A percentile compares a stretch with the other conserved stretches of the same genome.
Conservation (phyloP, 2,888 invertebrate species). For the Ptilodon capucinus region DNA sequence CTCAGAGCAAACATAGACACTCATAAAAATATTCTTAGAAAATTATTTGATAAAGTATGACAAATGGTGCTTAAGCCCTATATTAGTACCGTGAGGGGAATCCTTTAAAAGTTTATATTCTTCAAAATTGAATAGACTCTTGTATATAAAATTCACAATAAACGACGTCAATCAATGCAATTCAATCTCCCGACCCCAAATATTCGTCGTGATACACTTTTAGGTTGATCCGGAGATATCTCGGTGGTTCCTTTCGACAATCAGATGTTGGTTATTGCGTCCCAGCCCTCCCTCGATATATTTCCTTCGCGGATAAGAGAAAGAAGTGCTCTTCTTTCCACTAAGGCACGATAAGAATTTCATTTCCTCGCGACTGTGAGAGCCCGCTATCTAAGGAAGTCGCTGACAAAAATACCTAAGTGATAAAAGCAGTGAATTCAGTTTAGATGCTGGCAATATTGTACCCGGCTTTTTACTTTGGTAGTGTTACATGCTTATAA, state of each 20-base stretch:
- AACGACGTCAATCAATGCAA: slow-evolving; percentile 15
- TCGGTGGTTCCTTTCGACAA: slow-evolving; percentile 66
- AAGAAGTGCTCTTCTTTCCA: slow-evolving; percentile 73
- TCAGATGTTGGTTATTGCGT: slow-evolving; percentile 70
- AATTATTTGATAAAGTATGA: no score
- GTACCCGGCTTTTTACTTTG: slow-evolving; percentile 43
- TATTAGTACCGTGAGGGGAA: no score
- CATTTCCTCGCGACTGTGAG: slow-evolving; percentile 76
- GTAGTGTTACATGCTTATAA: no score
- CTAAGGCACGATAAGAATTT: slow-evolving; percentile 81
- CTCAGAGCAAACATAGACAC: no score
- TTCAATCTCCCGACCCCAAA: slow-evolving; percentile 37
- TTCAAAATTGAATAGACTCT: neutral
- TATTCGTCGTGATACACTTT: slow-evolving; percentile 50
- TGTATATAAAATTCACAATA: neutral
- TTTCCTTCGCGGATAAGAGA: slow-evolving; percentile 77
- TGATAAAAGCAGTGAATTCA: slow-evolving; percentile 75
- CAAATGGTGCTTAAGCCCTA: no score
- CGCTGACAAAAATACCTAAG: slow-evolving; percentile 77
- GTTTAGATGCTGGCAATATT: slow-evolving; percentile 59
- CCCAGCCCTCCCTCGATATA: slow-evolving; percentile 66
- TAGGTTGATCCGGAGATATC: slow-evolving; percentile 51
- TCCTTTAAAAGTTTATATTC: no score
- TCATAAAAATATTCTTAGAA: no score
- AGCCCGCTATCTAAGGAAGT: slow-evolving; percentile 78